These are phyloP conservation scores for Nomia melanderi DNA, from an alignment of 1,140 invertebrate species.

Conservation along the genomic window DNA sequence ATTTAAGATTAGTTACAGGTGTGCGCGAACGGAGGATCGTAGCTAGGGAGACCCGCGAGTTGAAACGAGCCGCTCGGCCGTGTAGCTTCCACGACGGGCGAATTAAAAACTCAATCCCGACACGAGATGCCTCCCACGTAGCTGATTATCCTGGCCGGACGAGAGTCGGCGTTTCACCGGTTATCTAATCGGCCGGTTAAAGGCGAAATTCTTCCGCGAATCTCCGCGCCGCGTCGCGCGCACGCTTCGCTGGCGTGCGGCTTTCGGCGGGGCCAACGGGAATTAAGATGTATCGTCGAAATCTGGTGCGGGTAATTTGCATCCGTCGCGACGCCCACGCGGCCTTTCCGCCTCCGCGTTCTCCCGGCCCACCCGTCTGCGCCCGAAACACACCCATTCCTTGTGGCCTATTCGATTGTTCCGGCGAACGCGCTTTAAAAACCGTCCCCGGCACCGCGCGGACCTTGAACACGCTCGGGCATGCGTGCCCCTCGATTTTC, in stretches of 20 bases:
- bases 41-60: too few relatives aligned
- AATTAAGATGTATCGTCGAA: slow-evolving; percentile 80
- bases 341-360: slow-evolving; percentile 67
- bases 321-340: slow-evolving; percentile 78
- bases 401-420: slow-evolving; percentile 56
- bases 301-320: slow-evolving; percentile 79
- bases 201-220: slow-evolving; percentile 46
- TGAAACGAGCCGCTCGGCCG: too few relatives aligned
- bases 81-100: not conserved
- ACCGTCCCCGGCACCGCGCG: slow-evolving; percentile 32
- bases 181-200: slow-evolving; percentile 24
- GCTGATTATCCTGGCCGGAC: not conserved
- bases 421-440: slow-evolving; percentile 55
- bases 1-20: not conserved
- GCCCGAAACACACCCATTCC: slow-evolving; percentile 62
- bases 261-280: slow-evolving; percentile 73
- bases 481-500: slow-evolving; percentile 6
- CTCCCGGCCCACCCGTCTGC: slow-evolving; percentile 71
- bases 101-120: not conserved
- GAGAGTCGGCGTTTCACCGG: not conserved
- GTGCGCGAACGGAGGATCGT: too few relatives aligned
- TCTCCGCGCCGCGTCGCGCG: slow-evolving; percentile 24
- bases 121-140: slow-evolving; percentile 48
- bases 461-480: slow-evolving; percentile 5
- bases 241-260: slow-evolving; percentile 51